Evolutionary conservation across 2,113 vertebrate genomes (phyloP).

Genomic region (Calypte anna): DNA sequence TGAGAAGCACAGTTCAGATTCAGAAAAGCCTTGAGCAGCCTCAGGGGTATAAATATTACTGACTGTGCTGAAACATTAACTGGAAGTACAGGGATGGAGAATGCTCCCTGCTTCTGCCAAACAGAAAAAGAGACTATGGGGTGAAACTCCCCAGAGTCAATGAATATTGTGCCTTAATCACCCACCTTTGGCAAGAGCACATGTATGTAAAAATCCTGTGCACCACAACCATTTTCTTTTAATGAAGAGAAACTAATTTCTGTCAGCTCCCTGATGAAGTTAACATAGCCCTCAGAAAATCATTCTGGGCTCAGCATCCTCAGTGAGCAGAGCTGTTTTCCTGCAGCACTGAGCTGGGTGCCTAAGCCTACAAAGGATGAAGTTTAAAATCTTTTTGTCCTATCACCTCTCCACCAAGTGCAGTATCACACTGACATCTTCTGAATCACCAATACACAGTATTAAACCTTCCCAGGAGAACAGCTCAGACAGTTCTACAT

Average conservation of each 20-base stretch:
- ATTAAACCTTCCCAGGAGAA: background rate
- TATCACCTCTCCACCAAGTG: fast-evolving
- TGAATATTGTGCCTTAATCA: background rate
- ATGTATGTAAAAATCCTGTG: background rate
- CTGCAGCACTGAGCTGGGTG: background rate
- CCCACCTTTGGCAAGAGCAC: background rate
- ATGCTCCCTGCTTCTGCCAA: background rate
- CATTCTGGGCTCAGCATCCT: background rate
- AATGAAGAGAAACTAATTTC: background rate
- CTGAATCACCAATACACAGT: background rate
- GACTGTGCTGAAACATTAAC: background rate
- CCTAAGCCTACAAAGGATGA: background rate
- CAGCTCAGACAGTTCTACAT: background rate
- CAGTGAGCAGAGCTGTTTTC: background rate
- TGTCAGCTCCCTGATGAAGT: background rate
- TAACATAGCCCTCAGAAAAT: background rate
- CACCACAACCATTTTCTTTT: background rate
- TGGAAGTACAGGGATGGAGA: background rate
- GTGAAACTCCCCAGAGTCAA: background rate
- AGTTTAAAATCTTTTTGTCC: background rate
- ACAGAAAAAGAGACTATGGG: fast-evolving
- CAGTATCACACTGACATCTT: background rate
- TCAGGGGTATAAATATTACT: background rate
- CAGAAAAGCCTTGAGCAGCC: background rate
- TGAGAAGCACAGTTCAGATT: background rate